Evolutionary conservation across 2,113 vertebrate species (phyloP).

Genomic region (Phainopepla nitens): DNA sequence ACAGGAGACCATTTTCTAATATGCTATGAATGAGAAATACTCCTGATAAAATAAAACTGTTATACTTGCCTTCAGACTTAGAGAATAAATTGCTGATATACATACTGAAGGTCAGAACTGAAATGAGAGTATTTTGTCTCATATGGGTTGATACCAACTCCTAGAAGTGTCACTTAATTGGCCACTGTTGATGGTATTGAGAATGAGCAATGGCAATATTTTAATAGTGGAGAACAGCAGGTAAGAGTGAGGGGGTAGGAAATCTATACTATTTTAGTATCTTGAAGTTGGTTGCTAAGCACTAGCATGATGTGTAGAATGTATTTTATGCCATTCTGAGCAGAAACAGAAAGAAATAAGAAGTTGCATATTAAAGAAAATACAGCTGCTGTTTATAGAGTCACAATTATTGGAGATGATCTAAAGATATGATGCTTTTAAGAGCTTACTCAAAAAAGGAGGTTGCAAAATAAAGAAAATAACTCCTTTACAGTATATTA

Average conservation of each 20-base stretch:
- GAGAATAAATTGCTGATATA: not conserved
- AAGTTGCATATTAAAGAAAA: not conserved
- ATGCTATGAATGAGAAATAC: not conserved
- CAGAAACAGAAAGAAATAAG: not conserved
- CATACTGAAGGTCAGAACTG: not conserved
- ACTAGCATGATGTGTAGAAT: not conserved
- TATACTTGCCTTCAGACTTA: not conserved
- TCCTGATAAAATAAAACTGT: not conserved
- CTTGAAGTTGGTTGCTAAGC: constrained; percentile 22
- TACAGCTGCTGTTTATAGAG: not conserved
- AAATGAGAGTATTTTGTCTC: not conserved
- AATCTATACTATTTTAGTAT: not conserved
- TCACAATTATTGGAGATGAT: not conserved
- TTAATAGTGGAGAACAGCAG: not conserved
- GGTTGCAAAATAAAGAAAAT: not conserved
- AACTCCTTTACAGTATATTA: not conserved
- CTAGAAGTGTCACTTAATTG: not conserved
- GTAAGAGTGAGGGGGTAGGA: not conserved
- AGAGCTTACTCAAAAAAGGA: not conserved
- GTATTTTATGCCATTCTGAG: not conserved
- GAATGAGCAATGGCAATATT: not conserved
- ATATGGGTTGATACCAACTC: not conserved
- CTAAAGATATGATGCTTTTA: not conserved
- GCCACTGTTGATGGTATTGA: not conserved
- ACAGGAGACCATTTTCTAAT: not conserved